A percentile compares a stretch with the other conserved stretches of the same genome.
phyloP scores from a whole-genome alignment of 2,797 vertebrate genomes.

The Ateles fusciceps region DNA sequence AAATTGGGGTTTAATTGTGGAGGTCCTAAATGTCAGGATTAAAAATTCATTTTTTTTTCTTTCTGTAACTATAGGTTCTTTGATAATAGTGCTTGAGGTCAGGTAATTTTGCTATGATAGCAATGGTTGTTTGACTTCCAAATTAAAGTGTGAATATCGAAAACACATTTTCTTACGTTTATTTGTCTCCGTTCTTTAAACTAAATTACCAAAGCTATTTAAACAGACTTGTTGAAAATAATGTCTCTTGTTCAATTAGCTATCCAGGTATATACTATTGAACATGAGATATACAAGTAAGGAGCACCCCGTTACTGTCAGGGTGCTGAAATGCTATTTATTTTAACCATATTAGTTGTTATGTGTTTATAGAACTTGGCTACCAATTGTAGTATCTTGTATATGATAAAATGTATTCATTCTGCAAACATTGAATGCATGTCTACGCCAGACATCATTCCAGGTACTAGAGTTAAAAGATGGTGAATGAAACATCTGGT shows the following conservation, averaged over 20 bases:
- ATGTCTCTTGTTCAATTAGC: neutral
- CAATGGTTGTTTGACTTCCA: conserved; percentile 4
- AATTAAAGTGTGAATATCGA: neutral
- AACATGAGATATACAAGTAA: neutral
- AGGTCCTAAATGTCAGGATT: neutral
- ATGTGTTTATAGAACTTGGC: neutral
- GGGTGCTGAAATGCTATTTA: neutral
- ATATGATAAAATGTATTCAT: conserved; percentile 10
- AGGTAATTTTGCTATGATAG: conserved; percentile 1
- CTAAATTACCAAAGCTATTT: neutral
- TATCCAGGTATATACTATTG: neutral
- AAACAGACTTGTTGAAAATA: neutral
- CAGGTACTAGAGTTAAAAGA: conserved; percentile 19
- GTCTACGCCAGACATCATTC: neutral
- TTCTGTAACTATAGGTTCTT: neutral
- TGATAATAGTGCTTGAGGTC: neutral
- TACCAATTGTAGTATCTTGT: neutral
- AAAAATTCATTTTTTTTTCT: neutral
- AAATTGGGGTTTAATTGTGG: neutral
- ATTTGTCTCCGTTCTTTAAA: conserved; percentile 13
- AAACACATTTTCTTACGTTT: neutral
- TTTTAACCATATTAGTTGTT: conserved; percentile 6
- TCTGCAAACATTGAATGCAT: neutral
- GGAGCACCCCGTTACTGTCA: neutral
- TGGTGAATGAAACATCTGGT: conserved; percentile 32